Evolutionary conservation across 2,113 vertebrate species (phyloP), one percentile per base, ranked within the genome.

Genomic region (Cyprinodon brontotheroides): DNA sequence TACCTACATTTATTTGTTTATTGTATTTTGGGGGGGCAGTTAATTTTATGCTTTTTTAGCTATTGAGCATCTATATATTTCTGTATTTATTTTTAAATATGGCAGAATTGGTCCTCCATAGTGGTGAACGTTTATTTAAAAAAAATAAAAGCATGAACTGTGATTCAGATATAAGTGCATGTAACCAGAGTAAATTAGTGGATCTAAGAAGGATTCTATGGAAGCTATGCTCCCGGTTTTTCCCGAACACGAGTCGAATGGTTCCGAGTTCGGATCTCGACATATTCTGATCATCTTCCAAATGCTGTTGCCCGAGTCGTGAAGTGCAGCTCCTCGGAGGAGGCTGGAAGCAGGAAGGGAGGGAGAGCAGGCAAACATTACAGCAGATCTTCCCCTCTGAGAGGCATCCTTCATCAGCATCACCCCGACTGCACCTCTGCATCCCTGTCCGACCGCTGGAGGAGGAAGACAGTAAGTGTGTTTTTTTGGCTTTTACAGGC

Each of bases 171-270:
- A 17, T 53, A 53, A 53, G n/a, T 29, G 3, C 15, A 53, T 53
- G 50, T 53, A 4, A 13, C 17, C 50, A 53, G 20, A 53, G 17
- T 17, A 20, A 7, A 53, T 6, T 7, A 4, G 5, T 53, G 48
- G 15, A 6, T 15, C 15, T 53, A 17, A n/a, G 20, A 20, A 10
- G 5, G 50, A 29, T 29, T 29, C n/a, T 57, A 20, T n/a, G 50
- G 50, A 57, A 4, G 17, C 20, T 6, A 20, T n/a, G 50, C 5
- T 14, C 64, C 89, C 91, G 90, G 80, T 85, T 38, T 86, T 89
- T 91, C 22, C 87, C 92, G 93, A 57, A 94, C 72, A 70, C 29
- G 20, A 87, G 82, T 78, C 93, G 93, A 94, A 89, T 80, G 80
- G 45, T 74, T 91, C 90, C 92, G 92, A 93, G 75, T 47, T 77